A percentile compares a stretch with the other conserved stretches of the same genome.
Evolutionary conservation across 2,797 vertebrate genomes (phyloP).

Genomic region (Phoeniculus purpureus): DNA sequence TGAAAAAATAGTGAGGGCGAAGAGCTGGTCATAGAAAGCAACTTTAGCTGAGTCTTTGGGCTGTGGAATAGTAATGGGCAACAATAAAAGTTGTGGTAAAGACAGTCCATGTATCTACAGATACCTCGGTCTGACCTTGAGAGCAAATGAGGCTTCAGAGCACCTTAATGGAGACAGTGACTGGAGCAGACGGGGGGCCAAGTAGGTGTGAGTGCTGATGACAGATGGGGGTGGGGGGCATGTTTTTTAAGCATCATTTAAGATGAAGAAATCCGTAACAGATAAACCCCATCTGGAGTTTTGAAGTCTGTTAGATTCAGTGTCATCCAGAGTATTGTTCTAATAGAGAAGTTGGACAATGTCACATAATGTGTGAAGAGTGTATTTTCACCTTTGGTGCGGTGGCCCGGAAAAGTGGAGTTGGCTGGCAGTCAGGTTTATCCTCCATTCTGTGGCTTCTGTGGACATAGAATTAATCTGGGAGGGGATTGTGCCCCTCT

Average conservation of each 20-base stretch:
- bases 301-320: not conserved
- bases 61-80: not conserved
- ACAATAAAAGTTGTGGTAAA: not conserved
- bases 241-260: not conserved
- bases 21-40: not conserved
- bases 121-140: not conserved
- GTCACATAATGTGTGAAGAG: rapidly evolving
- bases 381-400: not conserved
- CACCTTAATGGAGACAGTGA: rapidly evolving
- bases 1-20: not conserved
- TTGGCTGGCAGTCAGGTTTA: not conserved
- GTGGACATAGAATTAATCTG: not conserved
- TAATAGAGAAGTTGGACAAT: not conserved
- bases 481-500: too few relatives aligned
- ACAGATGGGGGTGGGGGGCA: rapidly evolving
- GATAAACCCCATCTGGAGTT: not conserved
- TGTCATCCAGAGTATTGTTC: not conserved
- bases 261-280: not conserved
- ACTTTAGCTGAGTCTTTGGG: not conserved
- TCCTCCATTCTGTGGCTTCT: not conserved
- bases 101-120: not conserved
- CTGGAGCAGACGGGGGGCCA: not conserved
- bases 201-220: not conserved
- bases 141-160: not conserved
- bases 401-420: not conserved